These are phyloP conservation scores for Netelia virgata DNA, from an alignment of 2,888 invertebrate species.

Conservation along the genomic window DNA sequence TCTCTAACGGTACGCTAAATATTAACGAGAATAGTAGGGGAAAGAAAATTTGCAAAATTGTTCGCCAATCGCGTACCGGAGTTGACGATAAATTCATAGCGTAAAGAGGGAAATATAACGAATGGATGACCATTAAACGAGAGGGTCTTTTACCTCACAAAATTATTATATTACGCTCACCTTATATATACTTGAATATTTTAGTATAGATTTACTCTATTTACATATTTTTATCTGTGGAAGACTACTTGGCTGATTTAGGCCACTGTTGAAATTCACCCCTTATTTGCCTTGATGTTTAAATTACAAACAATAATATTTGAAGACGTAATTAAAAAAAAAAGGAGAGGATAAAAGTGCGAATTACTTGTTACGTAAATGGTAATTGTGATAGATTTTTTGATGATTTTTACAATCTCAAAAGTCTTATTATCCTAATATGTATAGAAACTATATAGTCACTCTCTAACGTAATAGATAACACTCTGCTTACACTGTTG, in stretches of 20 bases:
- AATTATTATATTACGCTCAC: conserved; percentile 84
- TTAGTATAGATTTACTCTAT: conserved; percentile 85
- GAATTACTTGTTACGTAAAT: conserved; percentile 84
- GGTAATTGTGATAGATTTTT: conserved; percentile 89
- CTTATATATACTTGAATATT: conserved; percentile 85
- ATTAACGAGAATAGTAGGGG: conserved; percentile 65
- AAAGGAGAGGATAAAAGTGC: conserved; percentile 75
- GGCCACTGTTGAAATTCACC: conserved; percentile 85
- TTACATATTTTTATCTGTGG: conserved; percentile 85
- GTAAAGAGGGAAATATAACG: conserved; percentile 71
- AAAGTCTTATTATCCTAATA: conserved; percentile 85
- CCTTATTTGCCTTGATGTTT: conserved; percentile 85
- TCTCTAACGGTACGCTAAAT: conserved; percentile 77
- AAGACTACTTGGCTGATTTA: conserved; percentile 85
- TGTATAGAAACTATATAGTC: conserved; percentile 85
- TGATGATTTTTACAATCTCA: conserved; percentile 90
- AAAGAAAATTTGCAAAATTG: conserved; percentile 75
- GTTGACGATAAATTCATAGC: conserved; percentile 75
- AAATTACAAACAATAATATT: conserved; percentile 83
- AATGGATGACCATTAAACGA: conserved; percentile 80
- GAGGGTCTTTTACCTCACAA: conserved; percentile 84
- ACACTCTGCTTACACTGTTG: conserved; percentile 89
- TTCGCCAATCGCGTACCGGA: conserved; percentile 78
- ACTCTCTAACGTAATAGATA: conserved; percentile 84
- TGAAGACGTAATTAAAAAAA: conserved; percentile 76